These are phyloP conservation scores for Gallinago media DNA, from an alignment of 2,113 vertebrate species.

Conservation along the genomic window DNA sequence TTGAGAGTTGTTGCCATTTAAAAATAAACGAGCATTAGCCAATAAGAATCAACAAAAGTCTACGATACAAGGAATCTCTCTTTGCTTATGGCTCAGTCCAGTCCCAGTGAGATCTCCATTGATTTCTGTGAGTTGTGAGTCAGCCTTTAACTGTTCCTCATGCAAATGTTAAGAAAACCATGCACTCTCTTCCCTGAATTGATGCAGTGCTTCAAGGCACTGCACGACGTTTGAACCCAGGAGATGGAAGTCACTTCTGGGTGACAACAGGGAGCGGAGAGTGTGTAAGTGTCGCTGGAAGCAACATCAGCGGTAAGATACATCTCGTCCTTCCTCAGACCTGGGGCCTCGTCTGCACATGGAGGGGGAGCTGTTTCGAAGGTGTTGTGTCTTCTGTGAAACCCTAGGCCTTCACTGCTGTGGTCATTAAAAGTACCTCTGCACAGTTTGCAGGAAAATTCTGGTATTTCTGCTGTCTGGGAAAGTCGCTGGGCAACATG, in stretches of 20 bases:
- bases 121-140: neutral
- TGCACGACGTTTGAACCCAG: neutral
- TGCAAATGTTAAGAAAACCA: neutral
- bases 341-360: neutral
- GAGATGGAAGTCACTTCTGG: neutral
- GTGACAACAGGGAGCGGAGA: neutral
- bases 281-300: neutral
- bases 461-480: neutral
- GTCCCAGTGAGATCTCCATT: neutral
- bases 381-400: neutral
- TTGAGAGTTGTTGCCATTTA: slow-evolving; percentile 3
- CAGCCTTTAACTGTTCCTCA: neutral
- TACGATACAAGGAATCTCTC: neutral
- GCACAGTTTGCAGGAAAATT: neutral
- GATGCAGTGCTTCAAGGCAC: neutral
- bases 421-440: neutral
- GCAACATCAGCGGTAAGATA: neutral
- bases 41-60: neutral
- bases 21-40: neutral
- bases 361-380: neutral
- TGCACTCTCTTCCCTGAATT: neutral
- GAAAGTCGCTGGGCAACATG: neutral
- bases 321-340: neutral
- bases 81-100: neutral
- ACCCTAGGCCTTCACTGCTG: neutral